Evolutionary conservation across 2,888 invertebrate species (phyloP).

Genomic region (Drepanosiphum platanoidis): DNA sequence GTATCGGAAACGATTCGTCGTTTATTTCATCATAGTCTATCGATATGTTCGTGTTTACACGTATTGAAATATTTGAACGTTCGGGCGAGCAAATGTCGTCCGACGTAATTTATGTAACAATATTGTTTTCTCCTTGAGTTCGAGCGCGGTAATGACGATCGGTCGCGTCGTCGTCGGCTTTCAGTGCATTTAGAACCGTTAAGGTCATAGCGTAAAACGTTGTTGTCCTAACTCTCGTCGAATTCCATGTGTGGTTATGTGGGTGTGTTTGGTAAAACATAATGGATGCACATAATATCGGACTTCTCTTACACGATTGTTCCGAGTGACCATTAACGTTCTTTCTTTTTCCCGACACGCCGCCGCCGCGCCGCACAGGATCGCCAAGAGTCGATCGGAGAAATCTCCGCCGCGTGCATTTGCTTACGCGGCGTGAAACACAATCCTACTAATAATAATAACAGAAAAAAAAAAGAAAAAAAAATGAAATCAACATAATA

Average conservation of each 20-base stretch:
- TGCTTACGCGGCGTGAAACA: slow-evolving; percentile 43
- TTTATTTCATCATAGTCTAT: too few species aligned
- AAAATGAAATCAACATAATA: slow-evolving; percentile 56
- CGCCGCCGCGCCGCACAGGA: background rate
- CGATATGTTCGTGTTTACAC: too few species aligned
- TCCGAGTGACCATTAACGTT: slow-evolving; percentile 37
- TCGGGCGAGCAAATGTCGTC: background rate
- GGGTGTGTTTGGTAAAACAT: background rate
- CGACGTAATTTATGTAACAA: too few species aligned
- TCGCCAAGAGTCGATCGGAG: slow-evolving; percentile 42
- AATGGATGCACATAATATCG: too few species aligned
- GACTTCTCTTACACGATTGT: background rate
- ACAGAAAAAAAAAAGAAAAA: slow-evolving; percentile 13
- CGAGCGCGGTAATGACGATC: background rate
- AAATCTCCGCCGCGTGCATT: slow-evolving; percentile 27
- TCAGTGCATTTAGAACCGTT: background rate
- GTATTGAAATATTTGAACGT: background rate
- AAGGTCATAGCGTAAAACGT: slow-evolving; percentile 26
- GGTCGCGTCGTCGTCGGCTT: too few species aligned
- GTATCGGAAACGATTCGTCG: too few species aligned
- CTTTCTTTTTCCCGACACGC: background rate
- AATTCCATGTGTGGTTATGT: slow-evolving; percentile 22
- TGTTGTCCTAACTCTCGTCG: slow-evolving; percentile 4
- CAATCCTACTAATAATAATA: slow-evolving; percentile 55
- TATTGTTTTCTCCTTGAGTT: background rate